These are phyloP conservation scores for Penaeus japonicus DNA, from an alignment of 1,140 invertebrate species.

Conservation along the genomic window DNA sequence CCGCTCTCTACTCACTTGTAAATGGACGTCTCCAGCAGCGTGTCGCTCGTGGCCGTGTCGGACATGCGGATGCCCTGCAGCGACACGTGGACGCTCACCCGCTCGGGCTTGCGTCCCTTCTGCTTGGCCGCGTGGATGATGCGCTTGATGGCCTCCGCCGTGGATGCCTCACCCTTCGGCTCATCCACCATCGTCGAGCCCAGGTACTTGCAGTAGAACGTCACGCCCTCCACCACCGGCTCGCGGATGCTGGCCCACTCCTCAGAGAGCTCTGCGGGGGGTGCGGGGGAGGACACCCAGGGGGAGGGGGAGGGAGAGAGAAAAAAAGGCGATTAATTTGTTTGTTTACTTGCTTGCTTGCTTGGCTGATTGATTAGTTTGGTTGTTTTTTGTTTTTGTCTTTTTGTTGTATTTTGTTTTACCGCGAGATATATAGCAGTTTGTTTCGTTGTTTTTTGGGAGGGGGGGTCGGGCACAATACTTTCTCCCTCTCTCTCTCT, in stretches of 20 bases:
- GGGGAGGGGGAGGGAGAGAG: not conserved
- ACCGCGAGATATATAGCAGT: too few species aligned
- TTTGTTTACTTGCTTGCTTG: too few species aligned
- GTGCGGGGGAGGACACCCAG: not conserved
- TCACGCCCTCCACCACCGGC: slow-evolving; percentile 70
- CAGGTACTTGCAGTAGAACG: slow-evolving; percentile 77
- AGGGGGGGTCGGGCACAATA: too few species aligned
- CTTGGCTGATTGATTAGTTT: too few species aligned
- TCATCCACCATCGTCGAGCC: slow-evolving; percentile 76
- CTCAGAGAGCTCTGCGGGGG: slow-evolving; percentile 75
- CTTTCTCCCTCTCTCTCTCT: too few species aligned
- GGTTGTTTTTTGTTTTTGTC: too few species aligned
- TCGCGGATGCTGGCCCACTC: slow-evolving; percentile 77
- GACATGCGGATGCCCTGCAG: slow-evolving; percentile 77
- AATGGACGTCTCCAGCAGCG: slow-evolving; percentile 80
- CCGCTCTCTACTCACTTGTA: slow-evolving; percentile 77
- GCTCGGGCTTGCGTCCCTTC: slow-evolving; percentile 73
- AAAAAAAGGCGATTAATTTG: not conserved
- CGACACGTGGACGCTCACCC: slow-evolving; percentile 68
- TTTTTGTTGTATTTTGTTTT: too few species aligned
- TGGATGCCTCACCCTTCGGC: slow-evolving; percentile 71
- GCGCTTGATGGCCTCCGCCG: slow-evolving; percentile 75
- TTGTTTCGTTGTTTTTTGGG: too few species aligned
- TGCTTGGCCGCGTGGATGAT: slow-evolving; percentile 67
- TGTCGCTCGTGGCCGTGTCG: slow-evolving; percentile 75